Evolutionary conservation across 2,888 invertebrate species (phyloP).

Genomic region (Idaea biselata): DNA sequence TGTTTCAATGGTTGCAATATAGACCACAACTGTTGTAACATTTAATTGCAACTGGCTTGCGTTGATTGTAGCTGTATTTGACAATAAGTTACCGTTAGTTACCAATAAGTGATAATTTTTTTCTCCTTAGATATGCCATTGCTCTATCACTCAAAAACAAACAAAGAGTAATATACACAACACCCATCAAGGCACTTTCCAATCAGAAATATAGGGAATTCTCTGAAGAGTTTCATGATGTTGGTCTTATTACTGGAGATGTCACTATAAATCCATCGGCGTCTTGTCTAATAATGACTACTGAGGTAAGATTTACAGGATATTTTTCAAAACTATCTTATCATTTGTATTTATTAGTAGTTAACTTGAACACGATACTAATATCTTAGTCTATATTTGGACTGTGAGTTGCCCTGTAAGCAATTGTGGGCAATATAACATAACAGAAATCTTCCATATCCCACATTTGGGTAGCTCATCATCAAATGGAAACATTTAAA

Average conservation of each 20-base stretch:
- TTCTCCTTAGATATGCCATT: constrained; percentile 88
- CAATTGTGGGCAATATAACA: too few relatives aligned
- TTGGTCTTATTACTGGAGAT: constrained; percentile 98
- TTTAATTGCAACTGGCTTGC: too few relatives aligned
- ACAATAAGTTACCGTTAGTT: too few relatives aligned
- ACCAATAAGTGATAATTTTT: not conserved
- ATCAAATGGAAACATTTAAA: too few relatives aligned
- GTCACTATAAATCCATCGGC: constrained; percentile 99
- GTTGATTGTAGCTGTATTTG: too few relatives aligned
- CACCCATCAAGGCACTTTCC: constrained; percentile 99
- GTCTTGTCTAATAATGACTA: constrained; percentile 99
- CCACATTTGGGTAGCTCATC: not conserved
- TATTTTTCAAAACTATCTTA: not conserved
- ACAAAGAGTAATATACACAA: constrained; percentile 99
- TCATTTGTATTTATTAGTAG: too few relatives aligned
- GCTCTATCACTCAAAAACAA: constrained; percentile 95
- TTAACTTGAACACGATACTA: too few relatives aligned
- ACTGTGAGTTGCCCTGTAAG: too few relatives aligned
- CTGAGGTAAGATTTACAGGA: constrained; percentile 86
- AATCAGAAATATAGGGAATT: constrained; percentile 99
- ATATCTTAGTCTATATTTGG: too few relatives aligned
- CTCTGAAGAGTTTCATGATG: constrained; percentile 97
- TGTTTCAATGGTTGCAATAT: too few relatives aligned
- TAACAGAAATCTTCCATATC: not conserved
- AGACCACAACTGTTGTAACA: too few relatives aligned